Evolutionary conservation across 1,140 invertebrate species (phyloP), one percentile per base, ranked within the genome.

Genomic region (Metaphire vulgaris): DNA sequence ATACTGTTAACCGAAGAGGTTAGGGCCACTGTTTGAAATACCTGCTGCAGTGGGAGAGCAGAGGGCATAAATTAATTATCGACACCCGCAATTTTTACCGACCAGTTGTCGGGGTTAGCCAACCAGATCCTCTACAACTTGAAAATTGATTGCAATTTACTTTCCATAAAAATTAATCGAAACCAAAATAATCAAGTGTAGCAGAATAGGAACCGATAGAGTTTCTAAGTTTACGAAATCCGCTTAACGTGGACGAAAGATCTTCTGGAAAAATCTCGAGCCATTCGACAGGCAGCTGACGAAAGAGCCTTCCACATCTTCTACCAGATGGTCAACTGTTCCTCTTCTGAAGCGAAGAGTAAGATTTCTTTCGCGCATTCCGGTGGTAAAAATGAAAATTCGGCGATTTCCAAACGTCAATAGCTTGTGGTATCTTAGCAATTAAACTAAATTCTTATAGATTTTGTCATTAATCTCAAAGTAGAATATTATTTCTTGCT

Each of bases 281-380:
- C 96, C 78, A 98, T 99, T 85, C 90, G 97, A 83, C 97, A 99
- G 89, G 95, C 97, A 34, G 93, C 93, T 83, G 92, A 96, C 86
- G 98, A 99, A 87, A 89, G 98, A 82, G 94, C 93, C 82, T 99
- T 99, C 90, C 98, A 99, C 87, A 97, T 99, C 82, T 99, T 99
- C 88, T 99, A 99, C 87, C 97, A 99, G 87, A 89, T 99, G 34
- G 87, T 99, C 33, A 89, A 68, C 31, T 68, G 67, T 30, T 68
- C 67, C 31, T 26, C 28, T 30, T 29, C 12, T 21, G 1, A 68
- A 21, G 67, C 67, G 12, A 68, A 68, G 67, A 68, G 67, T 68
- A 68, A 68, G n/a, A n/a, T n/a, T n/a, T n/a, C n/a, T n/a, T n/a
- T n/a, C n/a, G n/a, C n/a, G n/a, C n/a, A n/a, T n/a, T n/a, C n/a